Evolutionary conservation across 1,140 invertebrate species (phyloP), one percentile per base, ranked within the genome.

Genomic region (Ruditapes philippinarum): DNA sequence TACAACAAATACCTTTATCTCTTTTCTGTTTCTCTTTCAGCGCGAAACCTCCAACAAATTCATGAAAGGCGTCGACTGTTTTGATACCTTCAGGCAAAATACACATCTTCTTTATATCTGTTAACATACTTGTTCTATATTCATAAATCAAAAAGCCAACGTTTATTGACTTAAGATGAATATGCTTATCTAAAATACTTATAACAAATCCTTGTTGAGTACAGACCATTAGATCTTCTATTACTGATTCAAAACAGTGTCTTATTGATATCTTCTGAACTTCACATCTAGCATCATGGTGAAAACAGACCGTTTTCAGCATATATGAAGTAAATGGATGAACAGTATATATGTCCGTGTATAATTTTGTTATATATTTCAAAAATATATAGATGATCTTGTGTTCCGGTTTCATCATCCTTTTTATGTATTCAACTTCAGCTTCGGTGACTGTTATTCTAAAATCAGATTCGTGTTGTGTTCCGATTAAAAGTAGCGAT

Each of bases 341-440:
- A 28, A 65, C 28, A 3, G 14, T 3, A 22, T 11, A 4, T 22
- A 22, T 54, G 25, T 65, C 60, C 1, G 60, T 31, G 2, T 22
- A 54, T 19, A 22, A n/a, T n/a, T 36, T 36, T 28, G 28, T 65
- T 5, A 65, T 33, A 65, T 65, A 65, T 33, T 65, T 65, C 12
- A 65, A 19, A 36, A 65, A 65, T n/a, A 65, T 65, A 28, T 65
- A 65, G 28, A 65, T 65, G n/a, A 65, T 9, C 33, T 65, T 65
- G 22, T 65, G 60, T 31, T 65, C 60, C 5, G 5, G 25, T 31
- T 65, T 65, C 60, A 65, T 65, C 5, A 65, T 19, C 5, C 5
- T 1, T 28, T 31, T n/a, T 5, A 65, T 65, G 28, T 65, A 65
- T 19, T 33, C 9, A 28, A 65, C 60, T 31, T 65, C 60, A 9